Evolutionary conservation across 2,113 vertebrate genomes (phyloP), one percentile per base, ranked within the genome.

Genomic region (Athene noctua): DNA sequence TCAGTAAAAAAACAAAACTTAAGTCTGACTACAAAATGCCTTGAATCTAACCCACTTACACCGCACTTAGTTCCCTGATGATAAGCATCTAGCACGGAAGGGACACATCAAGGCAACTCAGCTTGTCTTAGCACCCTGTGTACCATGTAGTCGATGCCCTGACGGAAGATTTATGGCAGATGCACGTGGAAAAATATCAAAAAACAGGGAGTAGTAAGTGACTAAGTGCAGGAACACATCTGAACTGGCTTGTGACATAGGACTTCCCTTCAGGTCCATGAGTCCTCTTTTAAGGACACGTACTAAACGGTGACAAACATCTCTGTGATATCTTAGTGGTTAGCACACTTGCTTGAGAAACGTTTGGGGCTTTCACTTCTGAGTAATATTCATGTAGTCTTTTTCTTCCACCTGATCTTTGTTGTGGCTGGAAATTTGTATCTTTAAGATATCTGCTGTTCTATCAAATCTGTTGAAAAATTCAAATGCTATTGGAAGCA

Each of bases 381-480:
- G 57, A 29, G 22, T 6, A 11, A 36, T 23, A 54, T 14, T 42
- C 49, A 36, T 0, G 0, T 3, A 27, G 25, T 13, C 15, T 36
- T 67, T 26, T 36, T 49, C 47, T 73, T 83, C 27, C 54, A n/a
- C 54, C 12, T 38, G 21, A 38, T 49, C 32, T 78, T 55, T 25
- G 13, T 15, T 38, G 26, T 30, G 13, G 54, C 82, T 73, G 47
- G 61, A 32, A 83, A 67, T 16, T 0, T 55, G 15, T 22, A 15
- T 23, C 52, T 82, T 55, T 0, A 0, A 67, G 23, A 9, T 30
- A 62, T 1, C 36, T 74, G 19, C 14, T 62, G 13, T 68, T 72
- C 49, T 40, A 40, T 32, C 55, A 18, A 22, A 70, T 44, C 38
- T 57, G 17, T n/a, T 65, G 40, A 83, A 72, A 91, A 86, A 52